Evolutionary conservation across 2,888 invertebrate genomes (phyloP).

Genomic region (Latheticus oryzae): DNA sequence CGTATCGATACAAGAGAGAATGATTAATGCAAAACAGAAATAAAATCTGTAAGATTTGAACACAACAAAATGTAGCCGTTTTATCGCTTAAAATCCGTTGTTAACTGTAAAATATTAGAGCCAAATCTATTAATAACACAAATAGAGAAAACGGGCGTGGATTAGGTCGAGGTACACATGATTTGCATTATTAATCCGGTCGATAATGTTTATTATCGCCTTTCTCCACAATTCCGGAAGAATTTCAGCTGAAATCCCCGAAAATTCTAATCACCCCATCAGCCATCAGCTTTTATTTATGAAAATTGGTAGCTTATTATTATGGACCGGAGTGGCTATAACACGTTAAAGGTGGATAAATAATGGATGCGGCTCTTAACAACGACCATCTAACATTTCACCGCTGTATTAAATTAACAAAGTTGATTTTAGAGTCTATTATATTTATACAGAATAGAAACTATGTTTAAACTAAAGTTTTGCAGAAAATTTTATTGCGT

Average conservation of each 20-base stretch:
- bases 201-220: conserved; percentile 43
- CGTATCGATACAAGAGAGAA: not conserved
- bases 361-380: conserved; percentile 26
- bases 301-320: conserved; percentile 23
- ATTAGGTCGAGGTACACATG: conserved; percentile 43
- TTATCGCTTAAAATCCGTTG: conserved; percentile 16
- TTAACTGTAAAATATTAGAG: conserved; percentile 25
- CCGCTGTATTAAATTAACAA: conserved; percentile 13
- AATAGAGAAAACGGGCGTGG: conserved; percentile 39
- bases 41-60: conserved; percentile 5
- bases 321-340: conserved; percentile 19
- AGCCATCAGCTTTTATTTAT: conserved; percentile 20
- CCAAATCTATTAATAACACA: conserved; percentile 41
- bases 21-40: conserved; percentile 15
- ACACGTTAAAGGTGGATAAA: conserved; percentile 23
- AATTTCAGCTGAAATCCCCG: conserved; percentile 6
- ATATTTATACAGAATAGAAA: conserved; percentile 1
- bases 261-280: conserved; percentile 30
- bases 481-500: too few relatives aligned
- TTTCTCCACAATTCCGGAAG: conserved; percentile 13
- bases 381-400: conserved; percentile 25
- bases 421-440: conserved; percentile 9
- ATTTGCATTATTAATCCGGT: conserved; percentile 44
- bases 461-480: too few relatives aligned
- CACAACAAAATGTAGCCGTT: conserved; percentile 1